Conservation (phyloP, 2,888 invertebrate genomes). For the Lapara coniferarum region DNA sequence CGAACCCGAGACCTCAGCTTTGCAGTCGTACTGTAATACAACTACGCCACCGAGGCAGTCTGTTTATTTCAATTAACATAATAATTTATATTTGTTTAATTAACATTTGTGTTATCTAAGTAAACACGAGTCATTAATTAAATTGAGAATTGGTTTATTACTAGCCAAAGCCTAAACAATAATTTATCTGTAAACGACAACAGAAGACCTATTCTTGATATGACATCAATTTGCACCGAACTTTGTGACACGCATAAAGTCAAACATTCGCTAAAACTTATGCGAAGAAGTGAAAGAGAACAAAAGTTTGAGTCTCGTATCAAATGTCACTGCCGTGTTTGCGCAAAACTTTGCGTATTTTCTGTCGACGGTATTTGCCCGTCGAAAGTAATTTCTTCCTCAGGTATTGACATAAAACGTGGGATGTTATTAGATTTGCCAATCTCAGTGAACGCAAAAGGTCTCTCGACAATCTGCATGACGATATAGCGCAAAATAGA, state of each 20-base stretch:
- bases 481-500: conserved; percentile 8
- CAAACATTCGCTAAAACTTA: conserved; percentile 13
- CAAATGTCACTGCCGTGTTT: conserved; percentile 32
- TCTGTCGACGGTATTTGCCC: conserved; percentile 29
- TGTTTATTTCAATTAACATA: too few relatives aligned
- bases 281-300: neutral
- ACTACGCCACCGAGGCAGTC: too few relatives aligned
- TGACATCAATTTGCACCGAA: neutral
- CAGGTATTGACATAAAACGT: conserved; percentile 36
- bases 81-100: too few relatives aligned
- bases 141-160: neutral
- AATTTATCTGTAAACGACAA: neutral
- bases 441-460: conserved; percentile 29
- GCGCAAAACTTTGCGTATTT: conserved; percentile 33
- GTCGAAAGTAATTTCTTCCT: conserved; percentile 35
- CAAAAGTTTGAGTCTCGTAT: conserved; percentile 26
- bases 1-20: too few relatives aligned
- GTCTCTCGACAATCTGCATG: conserved; percentile 5
- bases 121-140: too few relatives aligned
- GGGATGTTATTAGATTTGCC: conserved; percentile 40
- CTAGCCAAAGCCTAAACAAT: neutral
- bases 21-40: too few relatives aligned
- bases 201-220: neutral
- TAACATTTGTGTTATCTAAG: too few relatives aligned
- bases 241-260: neutral